Evolutionary conservation across 2,797 vertebrate species (phyloP), one percentile per base, ranked within the genome.

Genomic region (Malacoraja senta): DNA sequence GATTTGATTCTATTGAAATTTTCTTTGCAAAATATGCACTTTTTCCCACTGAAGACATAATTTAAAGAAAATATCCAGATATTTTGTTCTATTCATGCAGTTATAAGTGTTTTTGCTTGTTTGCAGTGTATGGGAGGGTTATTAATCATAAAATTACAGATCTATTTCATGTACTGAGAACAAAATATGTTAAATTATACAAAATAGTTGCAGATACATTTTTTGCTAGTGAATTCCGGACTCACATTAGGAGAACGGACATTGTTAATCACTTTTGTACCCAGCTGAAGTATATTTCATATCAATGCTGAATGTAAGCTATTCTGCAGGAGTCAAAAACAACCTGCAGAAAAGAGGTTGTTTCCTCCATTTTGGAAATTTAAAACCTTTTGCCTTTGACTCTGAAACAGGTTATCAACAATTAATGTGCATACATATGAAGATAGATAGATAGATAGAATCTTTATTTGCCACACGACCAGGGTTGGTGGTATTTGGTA

Each of bases 151-250:
- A 63, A 86, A 61, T 61, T 58, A 86, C 29, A 32, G 58, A 86
- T 65, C 83, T 86, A 58, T 86, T 86, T 86, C 61, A 29, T 58
- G 61, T 58, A 86, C 83, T 65, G 53, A 86, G 58, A 86, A 86
- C 29, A 32, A 53, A 86, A 86, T 53, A 63, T 86, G 61, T 86
- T 63, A 86, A 86, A 63, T 86, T 63, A 58, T 17, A 86, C 29
- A 63, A n/a, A 86, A 86, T 29, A 86, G 53, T 86, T 61, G 61
- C 61, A 58, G 53, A 15, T n/a, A 84, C 61, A 29, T 17, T 3
- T 35, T 9, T 0, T 1, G 12, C 84, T 65, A 88, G n/a, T 68
- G n/a, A 88, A 88, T n/a, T 61, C 17, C 4, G 1, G 81, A 13
- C 81, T 61, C 53, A 0, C 53, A 58, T 84, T 29, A 26, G 61